Percentiles rank a stretch among this genome's conserved stretches.
Evolutionary conservation across 2,888 invertebrate genomes (phyloP).

Genomic region (Druceiella hillmani): DNA sequence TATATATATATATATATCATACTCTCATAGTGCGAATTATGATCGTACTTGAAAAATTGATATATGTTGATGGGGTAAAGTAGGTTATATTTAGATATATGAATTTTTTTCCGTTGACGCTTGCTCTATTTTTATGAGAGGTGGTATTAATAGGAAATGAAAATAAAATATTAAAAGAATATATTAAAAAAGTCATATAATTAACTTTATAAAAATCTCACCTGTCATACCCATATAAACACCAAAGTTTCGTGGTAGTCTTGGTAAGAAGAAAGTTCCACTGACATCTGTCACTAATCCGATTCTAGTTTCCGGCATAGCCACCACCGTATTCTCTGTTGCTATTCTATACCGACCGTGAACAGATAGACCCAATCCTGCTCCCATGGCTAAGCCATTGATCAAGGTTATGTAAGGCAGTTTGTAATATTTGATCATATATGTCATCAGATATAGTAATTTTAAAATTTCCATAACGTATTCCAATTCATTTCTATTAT

Average conservation of each 20-base stretch:
- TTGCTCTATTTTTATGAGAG: no score
- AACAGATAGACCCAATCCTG: conserved; percentile 84
- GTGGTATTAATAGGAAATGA: no score
- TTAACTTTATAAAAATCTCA: no score
- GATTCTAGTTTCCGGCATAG: conserved; percentile 92
- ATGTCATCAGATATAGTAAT: conserved; percentile 71
- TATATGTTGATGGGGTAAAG: no score
- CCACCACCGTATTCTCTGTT: conserved; percentile 79
- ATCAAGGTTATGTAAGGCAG: conserved; percentile 81
- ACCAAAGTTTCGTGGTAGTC: conserved; percentile 69
- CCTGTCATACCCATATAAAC: conserved; percentile 78
- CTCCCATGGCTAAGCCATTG: conserved; percentile 89
- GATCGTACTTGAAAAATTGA: no score
- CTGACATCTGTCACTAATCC: conserved; percentile 90
- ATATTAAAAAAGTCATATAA: no score
- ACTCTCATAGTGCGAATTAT: no score
- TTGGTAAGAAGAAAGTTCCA: conserved; percentile 74
- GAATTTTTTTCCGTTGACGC: no score
- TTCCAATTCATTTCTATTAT: conserved; percentile 44
- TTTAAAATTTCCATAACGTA: conserved; percentile 62
- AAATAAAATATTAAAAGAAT: no score
- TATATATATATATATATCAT: no score
- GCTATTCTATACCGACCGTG: conserved; percentile 82
- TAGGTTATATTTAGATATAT: no score
- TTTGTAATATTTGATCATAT: conserved; percentile 69